Evolutionary conservation across 2,888 invertebrate genomes (phyloP).

Genomic region (Bellardia bayeri): DNA sequence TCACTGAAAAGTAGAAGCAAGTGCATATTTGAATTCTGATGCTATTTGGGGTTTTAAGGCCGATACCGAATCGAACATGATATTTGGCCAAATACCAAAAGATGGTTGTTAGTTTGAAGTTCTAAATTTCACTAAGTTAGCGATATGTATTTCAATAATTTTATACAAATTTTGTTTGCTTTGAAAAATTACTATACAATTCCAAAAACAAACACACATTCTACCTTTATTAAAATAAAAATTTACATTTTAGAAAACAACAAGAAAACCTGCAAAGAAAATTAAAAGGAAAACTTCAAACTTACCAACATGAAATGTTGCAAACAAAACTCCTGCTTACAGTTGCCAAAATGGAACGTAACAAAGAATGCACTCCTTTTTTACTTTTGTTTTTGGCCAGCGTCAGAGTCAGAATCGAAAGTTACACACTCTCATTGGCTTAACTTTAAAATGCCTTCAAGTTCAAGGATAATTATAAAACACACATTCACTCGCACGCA

Average conservation of each 20-base stretch:
- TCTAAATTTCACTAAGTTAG: too few relatives aligned
- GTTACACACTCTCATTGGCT: slow-evolving; percentile 2
- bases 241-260: slow-evolving; percentile 10
- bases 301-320: slow-evolving; percentile 26
- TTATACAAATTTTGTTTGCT: background rate
- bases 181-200: slow-evolving; percentile 6
- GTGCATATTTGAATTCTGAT: too few relatives aligned
- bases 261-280: background rate
- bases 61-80: too few relatives aligned
- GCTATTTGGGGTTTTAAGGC: too few relatives aligned
- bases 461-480: slow-evolving; percentile 70
- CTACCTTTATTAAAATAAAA: slow-evolving; percentile 15
- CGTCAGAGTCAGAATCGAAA: slow-evolving; percentile 10
- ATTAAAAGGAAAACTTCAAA: background rate
- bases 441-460: slow-evolving; percentile 68
- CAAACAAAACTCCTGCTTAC: slow-evolving; percentile 4
- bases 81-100: too few relatives aligned
- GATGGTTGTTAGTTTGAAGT: too few relatives aligned
- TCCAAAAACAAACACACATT: background rate
- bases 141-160: background rate
- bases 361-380: slow-evolving; percentile 15
- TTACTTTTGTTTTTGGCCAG: slow-evolving; percentile 23
- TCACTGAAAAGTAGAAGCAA: too few relatives aligned
- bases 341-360: slow-evolving; percentile 23
- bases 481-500: slow-evolving; percentile 19